Evolutionary conservation across 2,113 vertebrate species (phyloP).

Genomic region (Saccopteryx leptura): DNA sequence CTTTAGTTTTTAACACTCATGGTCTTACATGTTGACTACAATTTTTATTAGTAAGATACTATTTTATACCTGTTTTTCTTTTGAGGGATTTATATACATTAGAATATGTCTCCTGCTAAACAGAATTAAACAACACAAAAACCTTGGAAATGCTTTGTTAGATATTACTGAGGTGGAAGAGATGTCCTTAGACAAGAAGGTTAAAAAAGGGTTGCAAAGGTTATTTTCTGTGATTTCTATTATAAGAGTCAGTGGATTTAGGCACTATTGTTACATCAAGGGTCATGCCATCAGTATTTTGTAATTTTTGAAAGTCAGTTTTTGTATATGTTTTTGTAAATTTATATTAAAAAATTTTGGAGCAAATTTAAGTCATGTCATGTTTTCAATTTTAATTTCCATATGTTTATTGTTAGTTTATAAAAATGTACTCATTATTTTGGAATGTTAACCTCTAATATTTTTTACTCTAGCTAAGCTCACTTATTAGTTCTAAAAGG

Average conservation of each 20-base stretch:
- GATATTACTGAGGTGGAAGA: neutral
- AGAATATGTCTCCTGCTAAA: neutral
- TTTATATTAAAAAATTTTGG: neutral
- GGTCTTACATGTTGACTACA: neutral
- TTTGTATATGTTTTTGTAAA: neutral
- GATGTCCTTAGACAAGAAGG: neutral
- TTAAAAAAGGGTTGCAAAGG: conserved; percentile 16
- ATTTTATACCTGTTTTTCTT: conserved; percentile 28
- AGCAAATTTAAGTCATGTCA: neutral
- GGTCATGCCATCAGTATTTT: neutral
- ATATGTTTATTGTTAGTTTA: neutral
- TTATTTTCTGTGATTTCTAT: neutral
- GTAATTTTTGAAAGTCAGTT: neutral
- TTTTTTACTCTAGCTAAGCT: neutral
- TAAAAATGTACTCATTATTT: neutral
- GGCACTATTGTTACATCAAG: neutral
- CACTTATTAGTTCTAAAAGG: neutral
- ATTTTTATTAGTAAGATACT: conserved; percentile 36
- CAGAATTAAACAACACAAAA: neutral
- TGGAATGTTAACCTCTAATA: neutral
- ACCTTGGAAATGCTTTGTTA: neutral
- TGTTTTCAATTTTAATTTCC: conserved; percentile 15
- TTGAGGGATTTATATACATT: neutral
- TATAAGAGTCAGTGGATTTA: neutral
- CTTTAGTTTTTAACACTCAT: neutral